These are phyloP conservation scores for Rhynchomys soricoides DNA, from an alignment of 2,113 vertebrate species.

Conservation along the genomic window DNA sequence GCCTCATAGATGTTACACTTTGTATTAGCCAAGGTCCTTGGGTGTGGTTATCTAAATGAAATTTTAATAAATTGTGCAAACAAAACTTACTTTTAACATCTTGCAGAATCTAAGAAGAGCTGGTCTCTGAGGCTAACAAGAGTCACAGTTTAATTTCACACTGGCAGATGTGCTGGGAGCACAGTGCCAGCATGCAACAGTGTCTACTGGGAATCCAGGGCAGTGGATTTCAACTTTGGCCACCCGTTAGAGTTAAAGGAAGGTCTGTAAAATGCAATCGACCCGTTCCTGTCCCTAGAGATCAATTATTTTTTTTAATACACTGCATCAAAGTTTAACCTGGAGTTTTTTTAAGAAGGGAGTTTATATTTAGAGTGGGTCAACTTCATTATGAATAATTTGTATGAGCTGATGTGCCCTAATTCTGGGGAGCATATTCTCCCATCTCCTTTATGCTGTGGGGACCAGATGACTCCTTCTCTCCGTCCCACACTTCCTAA, in stretches of 20 bases:
- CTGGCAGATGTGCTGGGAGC: neutral
- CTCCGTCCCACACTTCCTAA: neutral
- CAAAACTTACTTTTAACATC: neutral
- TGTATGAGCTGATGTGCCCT: neutral
- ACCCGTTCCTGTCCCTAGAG: neutral
- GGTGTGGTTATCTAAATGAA: neutral
- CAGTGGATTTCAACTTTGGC: neutral
- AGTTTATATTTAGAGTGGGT: neutral
- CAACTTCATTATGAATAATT: neutral
- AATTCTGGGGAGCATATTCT: neutral
- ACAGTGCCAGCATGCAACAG: neutral
- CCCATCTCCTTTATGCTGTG: neutral
- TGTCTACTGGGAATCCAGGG: neutral
- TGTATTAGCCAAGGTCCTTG: neutral
- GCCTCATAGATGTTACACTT: neutral
- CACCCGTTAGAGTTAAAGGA: neutral
- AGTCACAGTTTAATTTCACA: neutral
- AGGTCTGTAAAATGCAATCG: neutral
- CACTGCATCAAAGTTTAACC: neutral
- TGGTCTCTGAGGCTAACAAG: neutral
- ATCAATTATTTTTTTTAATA: neutral
- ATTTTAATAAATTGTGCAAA: neutral
- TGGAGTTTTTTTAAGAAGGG: neutral
- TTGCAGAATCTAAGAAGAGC: neutral
- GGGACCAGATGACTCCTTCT: too few species aligned